Evolutionary conservation across 2,113 vertebrate species (phyloP).

Genomic region (Erythrocercus mccallii): DNA sequence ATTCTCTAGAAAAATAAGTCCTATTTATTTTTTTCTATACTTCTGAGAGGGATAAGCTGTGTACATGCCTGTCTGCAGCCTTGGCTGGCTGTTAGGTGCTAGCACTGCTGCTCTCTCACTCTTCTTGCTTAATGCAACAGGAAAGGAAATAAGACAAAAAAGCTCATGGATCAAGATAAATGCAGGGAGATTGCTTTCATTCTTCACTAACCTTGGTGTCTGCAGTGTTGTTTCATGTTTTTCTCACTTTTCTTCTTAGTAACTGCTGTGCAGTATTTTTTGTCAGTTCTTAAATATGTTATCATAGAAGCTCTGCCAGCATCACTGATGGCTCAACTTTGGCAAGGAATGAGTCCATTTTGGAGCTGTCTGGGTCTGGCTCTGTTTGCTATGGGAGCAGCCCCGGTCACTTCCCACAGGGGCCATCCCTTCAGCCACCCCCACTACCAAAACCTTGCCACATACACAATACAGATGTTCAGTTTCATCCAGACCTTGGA

Average conservation of each 20-base stretch:
- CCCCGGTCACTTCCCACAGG: not conserved
- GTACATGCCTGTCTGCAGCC: not conserved
- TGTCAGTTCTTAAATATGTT: not conserved
- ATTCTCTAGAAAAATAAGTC: not conserved
- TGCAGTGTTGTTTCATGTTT: not conserved
- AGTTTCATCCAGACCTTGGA: not conserved
- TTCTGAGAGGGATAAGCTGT: not conserved
- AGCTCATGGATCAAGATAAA: not conserved
- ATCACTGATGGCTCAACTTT: not conserved
- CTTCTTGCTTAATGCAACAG: not conserved
- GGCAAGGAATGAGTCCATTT: not conserved
- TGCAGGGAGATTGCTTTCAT: not conserved
- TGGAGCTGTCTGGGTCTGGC: not conserved
- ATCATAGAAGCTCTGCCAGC: fast-evolving
- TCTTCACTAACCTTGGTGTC: not conserved
- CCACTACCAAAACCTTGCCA: not conserved
- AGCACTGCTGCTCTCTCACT: not conserved
- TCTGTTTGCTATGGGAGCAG: not conserved
- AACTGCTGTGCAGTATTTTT: not conserved
- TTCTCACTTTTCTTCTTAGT: not conserved
- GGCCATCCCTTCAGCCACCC: not conserved
- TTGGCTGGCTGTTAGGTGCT: not conserved
- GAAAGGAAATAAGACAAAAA: not conserved
- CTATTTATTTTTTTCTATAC: not conserved
- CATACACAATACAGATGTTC: not conserved